These are phyloP conservation scores for Grallaria varia DNA, from an alignment of 2,113 vertebrate species.

Conservation along the genomic window DNA sequence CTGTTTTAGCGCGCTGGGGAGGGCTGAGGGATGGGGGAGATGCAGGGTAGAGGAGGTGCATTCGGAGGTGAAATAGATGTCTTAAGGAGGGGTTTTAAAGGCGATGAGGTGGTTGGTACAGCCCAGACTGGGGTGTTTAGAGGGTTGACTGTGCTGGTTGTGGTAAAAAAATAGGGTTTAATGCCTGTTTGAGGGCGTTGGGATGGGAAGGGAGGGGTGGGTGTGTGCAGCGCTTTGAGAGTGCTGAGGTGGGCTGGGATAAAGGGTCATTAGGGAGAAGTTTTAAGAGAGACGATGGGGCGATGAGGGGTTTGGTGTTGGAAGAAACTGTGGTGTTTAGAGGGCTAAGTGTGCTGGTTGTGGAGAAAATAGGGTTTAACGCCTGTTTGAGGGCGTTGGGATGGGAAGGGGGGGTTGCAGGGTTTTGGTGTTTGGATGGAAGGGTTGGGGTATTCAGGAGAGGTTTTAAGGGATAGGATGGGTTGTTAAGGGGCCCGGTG, in stretches of 20 bases:
- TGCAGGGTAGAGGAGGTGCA: too few species aligned
- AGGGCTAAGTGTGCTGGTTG: background rate
- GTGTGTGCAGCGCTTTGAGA: too few species aligned
- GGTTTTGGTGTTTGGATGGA: background rate
- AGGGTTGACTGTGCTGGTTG: background rate
- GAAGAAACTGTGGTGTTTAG: background rate
- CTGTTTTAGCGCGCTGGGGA: too few species aligned
- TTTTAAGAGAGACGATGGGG: too few species aligned
- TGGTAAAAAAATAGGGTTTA: background rate
- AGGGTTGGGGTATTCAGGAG: background rate
- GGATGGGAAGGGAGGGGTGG: background rate
- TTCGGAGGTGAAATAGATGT: too few species aligned
- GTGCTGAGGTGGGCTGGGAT: too few species aligned
- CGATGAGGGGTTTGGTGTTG: background rate
- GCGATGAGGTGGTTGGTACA: too few species aligned
- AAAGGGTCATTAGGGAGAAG: too few species aligned
- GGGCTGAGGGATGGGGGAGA: too few species aligned
- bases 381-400: background rate
- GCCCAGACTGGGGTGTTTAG: background rate
- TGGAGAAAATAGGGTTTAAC: background rate
- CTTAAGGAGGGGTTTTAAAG: too few species aligned
- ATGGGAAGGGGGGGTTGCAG: background rate
- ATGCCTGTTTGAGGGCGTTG: background rate
- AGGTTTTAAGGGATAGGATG: background rate
- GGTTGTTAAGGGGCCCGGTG: accelerated